Percentiles rank a stretch among this genome's conserved stretches.
These are phyloP conservation scores for Drosophila mercatorum DNA, from an alignment of 2,888 invertebrate genomes.

Conservation along the genomic window DNA sequence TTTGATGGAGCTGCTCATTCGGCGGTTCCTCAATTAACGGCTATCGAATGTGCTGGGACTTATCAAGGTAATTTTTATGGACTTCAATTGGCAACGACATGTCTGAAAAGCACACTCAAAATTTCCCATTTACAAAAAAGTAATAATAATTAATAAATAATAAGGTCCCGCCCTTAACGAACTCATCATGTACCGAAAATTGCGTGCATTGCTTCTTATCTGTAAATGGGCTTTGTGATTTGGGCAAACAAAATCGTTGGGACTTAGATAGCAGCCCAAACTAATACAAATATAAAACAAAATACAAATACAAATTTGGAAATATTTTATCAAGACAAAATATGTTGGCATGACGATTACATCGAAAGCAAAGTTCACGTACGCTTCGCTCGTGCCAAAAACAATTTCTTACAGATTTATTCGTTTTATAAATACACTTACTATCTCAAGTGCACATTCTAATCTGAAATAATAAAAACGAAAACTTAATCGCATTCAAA, in stretches of 20 bases:
- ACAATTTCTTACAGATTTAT: conserved; percentile 11
- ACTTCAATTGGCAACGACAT: not conserved
- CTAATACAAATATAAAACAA: not conserved
- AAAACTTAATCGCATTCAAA: not conserved
- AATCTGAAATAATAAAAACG: conserved; percentile 7
- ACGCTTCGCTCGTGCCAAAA: conserved; percentile 9
- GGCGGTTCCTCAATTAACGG: not conserved
- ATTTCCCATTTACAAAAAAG: not conserved
- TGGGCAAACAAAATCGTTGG: not conserved
- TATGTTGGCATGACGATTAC: conserved; percentile 6
- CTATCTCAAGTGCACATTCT: conserved; percentile 21
- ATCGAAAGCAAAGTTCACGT: conserved; percentile 22
- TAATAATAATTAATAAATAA: not conserved
- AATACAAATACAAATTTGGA: conserved; percentile 8
- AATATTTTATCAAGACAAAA: conserved; percentile 27
- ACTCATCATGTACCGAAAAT: not conserved
- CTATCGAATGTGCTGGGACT: conserved; percentile 2
- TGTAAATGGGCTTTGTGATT: conserved; percentile 10
- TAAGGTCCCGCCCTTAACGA: not conserved
- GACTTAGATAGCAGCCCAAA: conserved; percentile 22
- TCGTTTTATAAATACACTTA: conserved; percentile 14
- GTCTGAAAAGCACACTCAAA: not conserved
- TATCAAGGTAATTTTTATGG: conserved; percentile 2
- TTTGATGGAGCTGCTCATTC: not conserved
- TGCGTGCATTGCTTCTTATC: conserved; percentile 27